These are phyloP conservation scores for Acholoe squamosa DNA, from an alignment of 2,888 invertebrate species.

Conservation along the genomic window DNA sequence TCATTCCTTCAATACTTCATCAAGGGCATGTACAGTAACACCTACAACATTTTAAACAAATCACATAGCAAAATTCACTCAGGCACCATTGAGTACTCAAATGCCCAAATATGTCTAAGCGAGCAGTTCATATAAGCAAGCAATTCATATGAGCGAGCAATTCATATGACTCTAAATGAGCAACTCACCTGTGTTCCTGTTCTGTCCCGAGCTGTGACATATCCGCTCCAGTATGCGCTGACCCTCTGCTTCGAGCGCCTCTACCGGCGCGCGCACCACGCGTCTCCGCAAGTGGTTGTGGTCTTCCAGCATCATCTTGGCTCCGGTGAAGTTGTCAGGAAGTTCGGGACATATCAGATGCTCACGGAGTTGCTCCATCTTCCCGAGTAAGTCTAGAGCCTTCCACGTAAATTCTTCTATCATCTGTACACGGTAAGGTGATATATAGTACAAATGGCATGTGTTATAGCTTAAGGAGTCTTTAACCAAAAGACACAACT, in stretches of 20 bases:
- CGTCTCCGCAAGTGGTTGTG: conserved; percentile 95
- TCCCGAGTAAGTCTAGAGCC: conserved; percentile 94
- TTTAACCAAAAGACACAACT: too few species aligned
- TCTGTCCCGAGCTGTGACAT: conserved; percentile 71
- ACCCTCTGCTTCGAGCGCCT: conserved; percentile 95
- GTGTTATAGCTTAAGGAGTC: too few species aligned
- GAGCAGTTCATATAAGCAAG: not conserved
- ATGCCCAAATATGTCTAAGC: not conserved
- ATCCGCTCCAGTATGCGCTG: conserved; percentile 86
- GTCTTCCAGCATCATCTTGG: conserved; percentile 94
- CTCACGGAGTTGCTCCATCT: conserved; percentile 95
- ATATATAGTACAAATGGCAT: too few species aligned
- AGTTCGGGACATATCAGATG: conserved; percentile 96
- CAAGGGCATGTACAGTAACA: too few species aligned
- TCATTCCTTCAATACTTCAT: too few species aligned
- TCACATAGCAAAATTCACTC: too few species aligned
- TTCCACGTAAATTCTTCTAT: conserved; percentile 98
- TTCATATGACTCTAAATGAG: not conserved
- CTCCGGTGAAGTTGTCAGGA: conserved; percentile 96
- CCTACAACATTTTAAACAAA: too few species aligned
- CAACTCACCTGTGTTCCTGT: conserved; percentile 39
- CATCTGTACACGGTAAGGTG: conserved; percentile 85
- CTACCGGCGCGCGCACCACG: conserved; percentile 95
- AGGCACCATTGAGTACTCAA: too few species aligned
- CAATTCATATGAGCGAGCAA: too few species aligned